Evolutionary conservation across 2,797 vertebrate species (phyloP).

Genomic region (Phoxinus dragarum): DNA sequence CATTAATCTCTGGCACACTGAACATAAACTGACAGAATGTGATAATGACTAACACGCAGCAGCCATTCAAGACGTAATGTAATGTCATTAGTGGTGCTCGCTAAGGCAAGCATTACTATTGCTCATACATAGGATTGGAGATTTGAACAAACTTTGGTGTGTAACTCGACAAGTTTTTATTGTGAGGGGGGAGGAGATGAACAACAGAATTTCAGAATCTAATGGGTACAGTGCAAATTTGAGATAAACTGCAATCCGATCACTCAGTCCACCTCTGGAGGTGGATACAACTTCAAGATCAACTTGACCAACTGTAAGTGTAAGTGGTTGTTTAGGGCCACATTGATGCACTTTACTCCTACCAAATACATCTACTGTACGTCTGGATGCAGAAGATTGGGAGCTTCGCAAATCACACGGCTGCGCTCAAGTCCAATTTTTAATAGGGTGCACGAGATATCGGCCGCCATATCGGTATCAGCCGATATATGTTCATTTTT

Average conservation of each 20-base stretch:
- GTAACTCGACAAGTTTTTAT: not conserved
- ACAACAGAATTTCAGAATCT: not conserved
- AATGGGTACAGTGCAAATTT: not conserved
- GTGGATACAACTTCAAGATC: not conserved
- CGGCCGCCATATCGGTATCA: too few relatives aligned
- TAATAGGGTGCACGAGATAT: too few relatives aligned
- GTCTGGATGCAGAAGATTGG: not conserved
- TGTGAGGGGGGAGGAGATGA: too few relatives aligned
- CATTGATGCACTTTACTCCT: not conserved
- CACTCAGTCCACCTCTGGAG: not conserved
- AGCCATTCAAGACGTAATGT: not conserved
- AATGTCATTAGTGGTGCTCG: not conserved
- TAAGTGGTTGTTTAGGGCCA: not conserved
- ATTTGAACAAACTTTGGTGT: not conserved
- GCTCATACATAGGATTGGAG: not conserved
- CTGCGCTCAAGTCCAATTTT: too few relatives aligned
- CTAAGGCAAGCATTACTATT: not conserved
- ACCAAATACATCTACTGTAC: not conserved
- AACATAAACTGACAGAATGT: not conserved
- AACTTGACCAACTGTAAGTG: not conserved
- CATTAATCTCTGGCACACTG: not conserved
- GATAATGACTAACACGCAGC: conserved; percentile 24
- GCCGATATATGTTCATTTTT: too few relatives aligned
- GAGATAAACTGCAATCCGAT: not conserved
- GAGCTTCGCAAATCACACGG: not conserved